A percentile compares a stretch with the other conserved stretches of the same genome.
Evolutionary conservation across 2,797 vertebrate genomes (phyloP).

Genomic region (Artibeus lituratus): DNA sequence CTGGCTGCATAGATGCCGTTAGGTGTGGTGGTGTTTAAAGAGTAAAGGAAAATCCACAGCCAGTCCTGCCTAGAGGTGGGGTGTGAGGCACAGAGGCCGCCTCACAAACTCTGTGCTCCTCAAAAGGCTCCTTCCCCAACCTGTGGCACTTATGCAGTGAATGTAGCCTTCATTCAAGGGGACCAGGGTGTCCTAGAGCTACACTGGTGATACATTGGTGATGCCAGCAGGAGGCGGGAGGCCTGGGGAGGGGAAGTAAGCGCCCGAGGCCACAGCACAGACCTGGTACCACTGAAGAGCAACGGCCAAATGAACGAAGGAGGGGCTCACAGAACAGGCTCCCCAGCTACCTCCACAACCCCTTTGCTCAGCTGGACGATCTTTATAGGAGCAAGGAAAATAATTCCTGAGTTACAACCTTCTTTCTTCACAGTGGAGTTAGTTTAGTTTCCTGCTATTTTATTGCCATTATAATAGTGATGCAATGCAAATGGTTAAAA

Average conservation of each 20-base stretch:
- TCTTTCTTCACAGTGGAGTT: background rate
- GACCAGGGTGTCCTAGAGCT: background rate
- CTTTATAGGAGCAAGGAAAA: background rate
- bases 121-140: background rate
- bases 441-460: background rate
- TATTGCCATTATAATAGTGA: background rate
- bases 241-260: accelerated
- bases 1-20: background rate
- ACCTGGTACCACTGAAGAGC: background rate
- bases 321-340: background rate
- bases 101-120: background rate
- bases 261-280: background rate
- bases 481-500: background rate
- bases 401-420: background rate
- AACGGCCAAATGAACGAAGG: background rate
- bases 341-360: background rate
- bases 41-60: background rate
- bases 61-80: background rate
- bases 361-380: background rate
- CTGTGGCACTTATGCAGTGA: background rate
- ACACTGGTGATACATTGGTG: background rate
- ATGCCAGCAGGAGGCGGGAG: background rate
- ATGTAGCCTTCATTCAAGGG: background rate
- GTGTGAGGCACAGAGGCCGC: background rate
- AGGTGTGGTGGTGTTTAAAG: background rate